Percentiles rank a stretch among this genome's conserved stretches.
Conservation (phyloP, 2,113 vertebrate genomes). For the Ovibos moschatus region DNA sequence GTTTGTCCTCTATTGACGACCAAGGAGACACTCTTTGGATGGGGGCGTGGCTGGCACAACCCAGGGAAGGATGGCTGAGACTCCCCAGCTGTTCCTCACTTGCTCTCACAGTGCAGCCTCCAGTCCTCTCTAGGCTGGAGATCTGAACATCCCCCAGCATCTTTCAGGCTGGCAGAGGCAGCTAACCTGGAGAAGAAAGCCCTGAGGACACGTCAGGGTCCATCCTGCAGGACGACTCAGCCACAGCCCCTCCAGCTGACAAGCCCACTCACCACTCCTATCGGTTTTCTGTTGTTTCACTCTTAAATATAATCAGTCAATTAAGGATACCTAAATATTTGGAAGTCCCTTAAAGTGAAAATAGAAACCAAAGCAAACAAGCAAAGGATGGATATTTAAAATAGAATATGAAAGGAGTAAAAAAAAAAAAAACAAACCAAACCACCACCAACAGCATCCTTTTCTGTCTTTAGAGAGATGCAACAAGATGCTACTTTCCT, state of each 20-base stretch:
- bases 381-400: slow-evolving; percentile 10
- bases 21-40: not conserved
- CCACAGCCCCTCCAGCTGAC: not conserved
- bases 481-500: not conserved
- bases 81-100: not conserved
- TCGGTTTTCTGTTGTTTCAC: not conserved
- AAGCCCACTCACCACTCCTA: not conserved
- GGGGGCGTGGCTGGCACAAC: too few species aligned
- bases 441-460: not conserved
- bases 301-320: not conserved
- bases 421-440: not conserved
- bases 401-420: slow-evolving; percentile 3
- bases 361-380: slow-evolving; percentile 12
- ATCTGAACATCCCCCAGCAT: not conserved
- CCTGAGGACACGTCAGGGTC: not conserved
- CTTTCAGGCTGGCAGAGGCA: not conserved
- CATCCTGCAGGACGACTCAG: not conserved
- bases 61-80: not conserved
- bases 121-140: not conserved
- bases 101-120: not conserved
- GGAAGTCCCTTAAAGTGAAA: slow-evolving; percentile 7
- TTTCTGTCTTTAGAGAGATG: not conserved
- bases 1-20: not conserved
- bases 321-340: not conserved
- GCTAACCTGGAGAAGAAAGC: not conserved